Conservation (phyloP, 2,113 vertebrate species). For the Cryptomyrus ogoouensis region DNA sequence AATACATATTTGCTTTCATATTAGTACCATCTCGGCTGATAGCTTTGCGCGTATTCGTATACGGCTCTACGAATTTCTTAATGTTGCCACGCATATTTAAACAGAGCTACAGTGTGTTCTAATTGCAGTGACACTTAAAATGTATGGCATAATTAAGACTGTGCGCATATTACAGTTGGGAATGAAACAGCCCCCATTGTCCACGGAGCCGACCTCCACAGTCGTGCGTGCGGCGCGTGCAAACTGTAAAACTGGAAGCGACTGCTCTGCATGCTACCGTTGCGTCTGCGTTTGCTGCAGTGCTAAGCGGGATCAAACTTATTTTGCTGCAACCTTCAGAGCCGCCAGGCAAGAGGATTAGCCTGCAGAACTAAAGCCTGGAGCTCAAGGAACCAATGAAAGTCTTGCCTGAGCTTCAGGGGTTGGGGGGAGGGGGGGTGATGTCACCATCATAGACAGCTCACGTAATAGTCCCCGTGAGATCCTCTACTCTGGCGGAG, state of each 20-base stretch:
- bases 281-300: neutral
- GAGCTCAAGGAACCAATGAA: neutral
- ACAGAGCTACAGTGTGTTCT: neutral
- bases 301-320: neutral
- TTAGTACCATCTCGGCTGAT: neutral
- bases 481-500: neutral
- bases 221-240: neutral
- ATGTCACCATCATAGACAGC: conserved; percentile 3
- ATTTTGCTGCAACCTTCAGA: conserved; percentile 3
- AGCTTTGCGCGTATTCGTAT: neutral
- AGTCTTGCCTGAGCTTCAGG: neutral
- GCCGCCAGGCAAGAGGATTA: neutral
- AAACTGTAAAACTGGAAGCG: neutral
- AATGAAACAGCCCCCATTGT: neutral
- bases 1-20: neutral
- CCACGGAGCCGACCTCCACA: neutral
- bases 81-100: neutral
- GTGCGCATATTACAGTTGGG: neutral
- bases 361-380: neutral
- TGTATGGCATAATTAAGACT: neutral
- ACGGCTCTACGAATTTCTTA: neutral
- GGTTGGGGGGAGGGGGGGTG: neutral
- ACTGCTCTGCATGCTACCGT: neutral
- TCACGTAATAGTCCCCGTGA: neutral
- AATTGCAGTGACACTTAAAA: neutral